These are phyloP conservation scores for Isaurus tuberculatus DNA, from an alignment of 92 coral and sea anemone species.

Conservation along the genomic window DNA sequence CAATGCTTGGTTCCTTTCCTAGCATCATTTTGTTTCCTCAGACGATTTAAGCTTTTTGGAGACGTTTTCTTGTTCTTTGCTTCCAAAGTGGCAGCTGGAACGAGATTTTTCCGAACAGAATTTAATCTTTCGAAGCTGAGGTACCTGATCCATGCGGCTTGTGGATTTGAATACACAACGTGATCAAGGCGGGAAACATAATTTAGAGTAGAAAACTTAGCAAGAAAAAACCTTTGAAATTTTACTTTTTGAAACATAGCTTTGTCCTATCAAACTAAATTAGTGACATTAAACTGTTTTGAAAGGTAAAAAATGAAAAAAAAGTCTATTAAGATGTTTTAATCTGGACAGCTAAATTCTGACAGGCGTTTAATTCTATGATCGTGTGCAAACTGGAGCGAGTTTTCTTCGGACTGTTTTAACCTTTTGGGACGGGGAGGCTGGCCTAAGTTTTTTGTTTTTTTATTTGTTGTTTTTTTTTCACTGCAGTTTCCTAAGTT, in stretches of 20 bases:
- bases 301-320: neutral
- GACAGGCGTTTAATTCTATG: neutral
- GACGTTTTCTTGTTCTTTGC: neutral
- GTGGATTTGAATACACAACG: neutral
- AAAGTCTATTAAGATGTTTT: neutral
- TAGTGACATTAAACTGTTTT: neutral
- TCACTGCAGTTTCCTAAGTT: too few relatives aligned
- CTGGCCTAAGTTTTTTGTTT: neutral
- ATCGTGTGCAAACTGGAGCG: slow-evolving; percentile 9
- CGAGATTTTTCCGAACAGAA: neutral
- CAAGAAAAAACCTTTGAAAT: neutral
- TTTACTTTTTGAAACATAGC: slow-evolving; percentile 1
- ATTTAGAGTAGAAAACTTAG: neutral
- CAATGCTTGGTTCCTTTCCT: too few relatives aligned
- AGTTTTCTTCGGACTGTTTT: neutral
- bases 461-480: neutral
- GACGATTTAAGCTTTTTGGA: neutral
- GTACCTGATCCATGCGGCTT: too few relatives aligned
- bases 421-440: neutral
- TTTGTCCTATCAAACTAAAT: neutral
- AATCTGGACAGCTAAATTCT: neutral
- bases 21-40: neutral
- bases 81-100: neutral
- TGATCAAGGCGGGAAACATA: neutral
- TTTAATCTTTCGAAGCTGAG: neutral